Percentiles rank a stretch among this genome's conserved stretches.
Conservation (phyloP, 2,888 invertebrate genomes). For the Sympetrum striolatum region DNA sequence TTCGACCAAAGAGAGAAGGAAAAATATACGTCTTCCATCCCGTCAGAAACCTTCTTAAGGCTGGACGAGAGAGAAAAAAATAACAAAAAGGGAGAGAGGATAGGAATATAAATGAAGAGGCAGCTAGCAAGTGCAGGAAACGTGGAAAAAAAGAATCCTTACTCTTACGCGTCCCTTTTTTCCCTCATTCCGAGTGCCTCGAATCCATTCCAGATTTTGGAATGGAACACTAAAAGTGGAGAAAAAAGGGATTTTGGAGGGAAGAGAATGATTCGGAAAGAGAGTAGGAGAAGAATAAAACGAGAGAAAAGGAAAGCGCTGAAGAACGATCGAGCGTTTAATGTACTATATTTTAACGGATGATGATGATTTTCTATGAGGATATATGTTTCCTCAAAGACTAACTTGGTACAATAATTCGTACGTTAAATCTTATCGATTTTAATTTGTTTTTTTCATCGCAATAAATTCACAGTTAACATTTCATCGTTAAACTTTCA, state of each 20-base stretch:
- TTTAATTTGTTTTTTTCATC: too few species aligned
- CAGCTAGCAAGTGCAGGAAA: background rate
- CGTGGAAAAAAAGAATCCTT: background rate
- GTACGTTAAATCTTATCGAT: too few species aligned
- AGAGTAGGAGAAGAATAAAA: background rate
- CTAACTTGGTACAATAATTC: too few species aligned
- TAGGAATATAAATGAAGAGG: slow-evolving; percentile 34
- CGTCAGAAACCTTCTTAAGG: slow-evolving; percentile 1
- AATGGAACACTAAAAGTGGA: background rate
- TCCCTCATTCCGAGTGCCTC: slow-evolving; percentile 10
- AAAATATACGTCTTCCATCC: slow-evolving; percentile 5
- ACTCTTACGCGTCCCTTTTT: background rate
- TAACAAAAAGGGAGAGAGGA: background rate
- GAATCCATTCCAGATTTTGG: slow-evolving; percentile 25
- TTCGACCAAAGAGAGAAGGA: background rate
- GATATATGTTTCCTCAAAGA: too few species aligned
- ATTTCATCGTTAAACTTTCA: too few species aligned
- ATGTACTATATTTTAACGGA: too few species aligned
- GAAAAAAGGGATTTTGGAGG: background rate
- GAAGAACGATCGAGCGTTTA: too few species aligned
- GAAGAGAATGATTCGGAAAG: background rate
- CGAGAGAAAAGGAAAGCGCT: too few species aligned
- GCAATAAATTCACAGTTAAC: too few species aligned
- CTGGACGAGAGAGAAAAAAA: background rate
- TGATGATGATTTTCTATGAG: too few species aligned